Evolutionary conservation across 35 echinoderm and acorn worm genomes (phyloP).

Genomic region (Acanthaster planci): DNA sequence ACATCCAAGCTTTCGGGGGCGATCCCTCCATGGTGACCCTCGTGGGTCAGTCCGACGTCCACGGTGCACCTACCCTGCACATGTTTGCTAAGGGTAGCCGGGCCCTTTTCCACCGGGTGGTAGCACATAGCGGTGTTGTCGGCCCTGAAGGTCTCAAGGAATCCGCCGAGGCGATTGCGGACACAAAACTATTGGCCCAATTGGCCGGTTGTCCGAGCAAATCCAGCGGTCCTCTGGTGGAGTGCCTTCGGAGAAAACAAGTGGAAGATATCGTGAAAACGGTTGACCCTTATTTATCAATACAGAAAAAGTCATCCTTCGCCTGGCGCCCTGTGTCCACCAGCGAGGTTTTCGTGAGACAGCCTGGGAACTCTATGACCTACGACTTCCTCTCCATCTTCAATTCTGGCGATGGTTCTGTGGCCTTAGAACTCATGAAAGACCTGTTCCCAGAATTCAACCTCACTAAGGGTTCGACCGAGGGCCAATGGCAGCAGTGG

Average conservation of each 20-base stretch:
- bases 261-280: constrained; percentile 46
- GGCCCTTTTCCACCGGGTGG: constrained; percentile 10
- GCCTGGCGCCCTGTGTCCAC: not conserved
- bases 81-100: constrained; percentile 36
- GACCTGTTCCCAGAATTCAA: not conserved
- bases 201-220: constrained; percentile 28
- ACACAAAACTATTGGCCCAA: constrained; percentile 37
- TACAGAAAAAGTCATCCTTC: not conserved
- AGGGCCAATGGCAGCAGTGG: not conserved
- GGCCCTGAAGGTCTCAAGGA: not conserved
- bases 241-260: constrained; percentile 61
- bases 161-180: constrained; percentile 31
- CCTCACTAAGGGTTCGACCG: not conserved
- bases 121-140: not conserved
- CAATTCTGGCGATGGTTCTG: constrained; percentile 1
- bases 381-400: constrained; percentile 1
- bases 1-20: constrained; percentile 67
- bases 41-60: constrained; percentile 51
- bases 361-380: not conserved
- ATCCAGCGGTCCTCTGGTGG: constrained; percentile 33
- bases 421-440: not conserved
- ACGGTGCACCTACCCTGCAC: constrained; percentile 33
- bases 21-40: constrained; percentile 52
- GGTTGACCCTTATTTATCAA: not conserved
- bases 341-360: not conserved